Evolutionary conservation across 2,797 vertebrate genomes (phyloP), one percentile per base, ranked within the genome.

Genomic region (Anabacerthia variegaticeps): DNA sequence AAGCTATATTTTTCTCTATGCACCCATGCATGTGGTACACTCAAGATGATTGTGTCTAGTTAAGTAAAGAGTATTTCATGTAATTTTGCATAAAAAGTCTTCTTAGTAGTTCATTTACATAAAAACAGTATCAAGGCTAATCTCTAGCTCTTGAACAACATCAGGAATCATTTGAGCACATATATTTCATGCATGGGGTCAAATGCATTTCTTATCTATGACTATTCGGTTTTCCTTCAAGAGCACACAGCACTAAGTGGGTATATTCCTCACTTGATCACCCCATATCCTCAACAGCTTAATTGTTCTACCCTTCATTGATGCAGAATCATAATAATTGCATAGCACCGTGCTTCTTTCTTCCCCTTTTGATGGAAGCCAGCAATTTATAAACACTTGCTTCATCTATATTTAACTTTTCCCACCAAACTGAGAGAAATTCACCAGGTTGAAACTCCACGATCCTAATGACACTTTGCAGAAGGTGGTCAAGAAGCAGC

Each of bases 31-130:
- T 4, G 28, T 1, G 11, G 9, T 17, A 65, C 14, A 21, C 3
- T 12, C 27, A 81, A 56, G 10, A 51, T 34, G 15, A 32, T n/a
- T 0, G 0, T 12, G 41, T 9, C 14, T 23, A 26, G 12, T 48
- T 17, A 71, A 68, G 20, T 28, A 62, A 86, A 65, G 37, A 75
- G 27, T 6, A 73, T 73, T 76, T 89, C 2, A 49, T 1, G 0
- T 19, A 79, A 51, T 7, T 36, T 54, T 51, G 7, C 13, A 22
- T 20, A 80, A 56, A 36, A 82, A 11, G 17, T 43, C 32, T 49
- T 66, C 49, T 62, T 34, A 41, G 18, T 6, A 34, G 22, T 11
- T 71, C 3, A 1, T 65, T 81, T 28, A 48, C 9, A 21, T 19
- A 52, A 56, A 78, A 65, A 11, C 10, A 52, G 32, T 28, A 61